Evolutionary conservation across 2,797 vertebrate species (phyloP), one percentile per base, ranked within the genome.

Genomic region (Selene dorsalis): DNA sequence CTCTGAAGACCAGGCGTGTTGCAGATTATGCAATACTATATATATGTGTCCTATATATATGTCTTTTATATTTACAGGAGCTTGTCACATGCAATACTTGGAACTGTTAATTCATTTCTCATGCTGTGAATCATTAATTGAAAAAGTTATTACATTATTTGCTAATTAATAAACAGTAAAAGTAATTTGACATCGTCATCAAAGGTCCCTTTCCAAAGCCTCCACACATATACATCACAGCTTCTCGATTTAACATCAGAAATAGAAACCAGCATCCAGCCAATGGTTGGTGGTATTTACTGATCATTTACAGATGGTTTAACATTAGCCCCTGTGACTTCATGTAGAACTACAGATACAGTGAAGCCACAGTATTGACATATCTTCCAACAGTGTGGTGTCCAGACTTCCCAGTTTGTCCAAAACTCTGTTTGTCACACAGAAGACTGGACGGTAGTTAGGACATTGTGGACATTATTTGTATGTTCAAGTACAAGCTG

Each of bases 1-100:
- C 73, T 71, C 57, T 45, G 73, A 83, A 67, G 79, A 91, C 81
- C 62, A 57, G 72, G n/a, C 48, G 61, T 0, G 53, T 18, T 66
- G 58, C 61, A 76, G 28, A 77, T 75, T 73, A 61, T 72, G 76
- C 17, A 48, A 20, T 20, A 13, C 32, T 41, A 16, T 45, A 16
- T 47, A 47, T 47, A 47, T 47, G 2, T 18, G 9, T 39, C 12
- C 11, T 41, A 41, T 41, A 41, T 41, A 13, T 41, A 41, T 41
- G 4, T 45, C 12, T 6, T 45, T 18, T 45, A 45, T 18, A 7
- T 3, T 18, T 8, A 18, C 6, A 7, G 32, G 7, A 35, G 32
- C 32, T 8, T 9, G 32, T 35, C 6, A 35, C 32, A 35, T 35
- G 32, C 32, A 35, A 35, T 32, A 52, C 10, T 13, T 52, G n/a